Conservation (phyloP, 2,113 vertebrate genomes). For the Plectropomus leopardus region DNA sequence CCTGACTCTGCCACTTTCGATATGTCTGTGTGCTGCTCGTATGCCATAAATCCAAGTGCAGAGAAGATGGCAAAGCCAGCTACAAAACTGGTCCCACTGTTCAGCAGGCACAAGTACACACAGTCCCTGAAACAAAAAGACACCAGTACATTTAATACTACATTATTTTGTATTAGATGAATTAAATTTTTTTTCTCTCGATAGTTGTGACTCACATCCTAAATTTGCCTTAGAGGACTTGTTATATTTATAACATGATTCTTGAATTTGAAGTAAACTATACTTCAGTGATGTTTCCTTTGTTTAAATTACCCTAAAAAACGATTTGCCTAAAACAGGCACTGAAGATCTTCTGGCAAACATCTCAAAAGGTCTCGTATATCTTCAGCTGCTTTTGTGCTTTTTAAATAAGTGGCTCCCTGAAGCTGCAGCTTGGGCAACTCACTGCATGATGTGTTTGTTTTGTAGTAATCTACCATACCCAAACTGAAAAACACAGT, state of each 20-base stretch:
- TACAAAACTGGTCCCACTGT: constrained; percentile 94
- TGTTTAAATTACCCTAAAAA: background rate
- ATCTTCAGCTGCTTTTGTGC: background rate
- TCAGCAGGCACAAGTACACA: constrained; percentile 92
- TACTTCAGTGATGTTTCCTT: background rate
- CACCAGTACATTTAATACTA: background rate
- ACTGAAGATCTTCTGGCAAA: background rate
- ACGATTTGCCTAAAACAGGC: background rate
- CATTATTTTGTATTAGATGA: constrained; percentile 2
- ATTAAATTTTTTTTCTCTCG: background rate
- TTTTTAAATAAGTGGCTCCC: background rate
- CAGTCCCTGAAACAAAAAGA: constrained; percentile 87
- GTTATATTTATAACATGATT: background rate
- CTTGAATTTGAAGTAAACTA: background rate
- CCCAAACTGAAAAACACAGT: background rate
- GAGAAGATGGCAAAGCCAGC: constrained; percentile 97
- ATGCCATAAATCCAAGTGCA: constrained; percentile 92
- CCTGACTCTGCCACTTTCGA: constrained; percentile 93
- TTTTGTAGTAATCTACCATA: background rate
- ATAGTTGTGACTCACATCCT: background rate
- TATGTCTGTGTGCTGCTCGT: constrained; percentile 89
- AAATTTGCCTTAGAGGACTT: background rate
- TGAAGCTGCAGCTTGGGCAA: background rate
- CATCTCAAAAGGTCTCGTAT: background rate
- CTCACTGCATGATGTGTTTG: background rate